These are phyloP conservation scores for Eupithecia subfuscata DNA, from an alignment of 2,888 invertebrate genomes.

Conservation along the genomic window DNA sequence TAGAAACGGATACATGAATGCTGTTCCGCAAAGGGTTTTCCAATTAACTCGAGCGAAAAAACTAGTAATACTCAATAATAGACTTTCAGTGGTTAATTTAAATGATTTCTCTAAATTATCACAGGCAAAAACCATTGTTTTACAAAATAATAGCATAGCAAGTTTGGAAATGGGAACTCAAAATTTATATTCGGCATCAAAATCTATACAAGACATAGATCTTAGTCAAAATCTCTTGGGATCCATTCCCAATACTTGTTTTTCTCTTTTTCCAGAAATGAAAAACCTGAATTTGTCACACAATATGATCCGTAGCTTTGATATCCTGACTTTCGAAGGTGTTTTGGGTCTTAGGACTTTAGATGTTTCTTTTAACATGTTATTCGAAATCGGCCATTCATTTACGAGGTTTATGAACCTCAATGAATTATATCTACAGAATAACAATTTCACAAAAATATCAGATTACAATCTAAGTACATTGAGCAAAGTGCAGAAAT, in stretches of 20 bases:
- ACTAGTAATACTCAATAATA: slow-evolving; percentile 22
- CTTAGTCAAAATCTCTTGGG: slow-evolving; percentile 27
- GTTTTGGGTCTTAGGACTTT: slow-evolving; percentile 22
- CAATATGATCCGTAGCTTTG: slow-evolving; percentile 29
- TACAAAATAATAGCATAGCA: slow-evolving; percentile 26
- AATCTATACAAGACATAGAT: slow-evolving; percentile 22
- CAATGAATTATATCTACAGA: slow-evolving; percentile 28
- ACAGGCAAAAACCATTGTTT: slow-evolving; percentile 9
- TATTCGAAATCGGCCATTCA: slow-evolving; percentile 29
- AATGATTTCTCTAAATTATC: slow-evolving; percentile 16
- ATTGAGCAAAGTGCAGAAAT: slow-evolving; percentile 12
- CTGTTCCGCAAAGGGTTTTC: slow-evolving; percentile 19
- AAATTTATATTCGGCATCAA: slow-evolving; percentile 4
- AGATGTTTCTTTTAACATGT: slow-evolving; percentile 30
- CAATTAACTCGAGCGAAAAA: slow-evolving; percentile 8
- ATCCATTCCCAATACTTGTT: slow-evolving; percentile 25
- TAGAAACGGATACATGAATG: slow-evolving; percentile 10
- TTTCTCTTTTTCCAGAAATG: slow-evolving; percentile 25
- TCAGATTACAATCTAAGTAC: slow-evolving; percentile 25
- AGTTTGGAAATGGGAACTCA: slow-evolving; percentile 6
- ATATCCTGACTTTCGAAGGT: slow-evolving; percentile 37
- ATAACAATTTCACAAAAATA: slow-evolving; percentile 24
- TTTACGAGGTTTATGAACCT: slow-evolving; percentile 31
- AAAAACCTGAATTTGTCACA: slow-evolving; percentile 33
- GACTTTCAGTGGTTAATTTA: slow-evolving; percentile 18